A percentile compares a stretch with the other conserved stretches of the same genome.
Evolutionary conservation across 92 coral and sea anemone genomes (phyloP).

Genomic region (Phenganax marumi): DNA sequence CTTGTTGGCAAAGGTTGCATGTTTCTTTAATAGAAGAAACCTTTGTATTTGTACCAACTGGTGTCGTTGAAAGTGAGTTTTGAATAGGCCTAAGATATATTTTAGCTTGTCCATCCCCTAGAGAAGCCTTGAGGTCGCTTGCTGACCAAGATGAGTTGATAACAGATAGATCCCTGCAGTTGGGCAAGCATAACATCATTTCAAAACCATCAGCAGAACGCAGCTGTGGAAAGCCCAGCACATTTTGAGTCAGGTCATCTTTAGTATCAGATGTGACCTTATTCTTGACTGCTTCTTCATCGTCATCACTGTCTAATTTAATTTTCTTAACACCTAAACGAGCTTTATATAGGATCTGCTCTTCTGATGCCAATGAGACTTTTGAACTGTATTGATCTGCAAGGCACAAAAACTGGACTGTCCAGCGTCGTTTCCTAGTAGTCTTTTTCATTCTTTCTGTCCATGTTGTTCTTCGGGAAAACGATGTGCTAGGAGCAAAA

Average conservation of each 20-base stretch:
- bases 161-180: conserved; percentile 48
- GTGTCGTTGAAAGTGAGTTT: conserved; percentile 53
- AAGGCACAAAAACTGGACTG: conserved; percentile 59
- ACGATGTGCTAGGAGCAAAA: conserved; percentile 8
- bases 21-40: conserved; percentile 49
- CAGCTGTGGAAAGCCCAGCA: conserved; percentile 50
- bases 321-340: conserved; percentile 67
- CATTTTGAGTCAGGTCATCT: conserved; percentile 26
- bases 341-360: conserved; percentile 59
- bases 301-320: conserved; percentile 57
- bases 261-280: conserved; percentile 55
- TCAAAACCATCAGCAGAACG: conserved; percentile 56
- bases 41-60: conserved; percentile 40
- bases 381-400: conserved; percentile 48
- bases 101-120: conserved; percentile 52
- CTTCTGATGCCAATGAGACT: conserved; percentile 57
- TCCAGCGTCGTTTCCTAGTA: conserved; percentile 43
- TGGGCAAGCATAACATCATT: conserved; percentile 43
- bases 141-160: conserved; percentile 53
- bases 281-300: conserved; percentile 54
- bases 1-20: conserved; percentile 45
- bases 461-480: conserved; percentile 19
- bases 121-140: conserved; percentile 52
- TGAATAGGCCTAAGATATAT: conserved; percentile 54
- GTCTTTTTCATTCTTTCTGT: neutral